Percentiles rank a stretch among this genome's conserved stretches.
These are phyloP conservation scores for Zoanthus sociatus DNA, from an alignment of 92 coral and sea anemone species.

Conservation along the genomic window DNA sequence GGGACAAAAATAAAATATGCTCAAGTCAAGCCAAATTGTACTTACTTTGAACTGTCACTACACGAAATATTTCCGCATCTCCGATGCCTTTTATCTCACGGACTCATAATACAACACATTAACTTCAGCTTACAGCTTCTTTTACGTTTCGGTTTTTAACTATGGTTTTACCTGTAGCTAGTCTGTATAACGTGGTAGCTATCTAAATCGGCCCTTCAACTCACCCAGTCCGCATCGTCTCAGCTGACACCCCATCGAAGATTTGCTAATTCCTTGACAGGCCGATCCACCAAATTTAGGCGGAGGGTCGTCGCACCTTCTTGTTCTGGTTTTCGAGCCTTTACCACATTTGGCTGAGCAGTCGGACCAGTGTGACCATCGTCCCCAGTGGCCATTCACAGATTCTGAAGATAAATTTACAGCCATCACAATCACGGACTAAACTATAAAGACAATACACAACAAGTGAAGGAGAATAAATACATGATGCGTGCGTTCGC, in stretches of 20 bases:
- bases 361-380: conserved; percentile 38
- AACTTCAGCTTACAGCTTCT: too few relatives aligned
- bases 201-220: not conserved
- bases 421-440: not conserved
- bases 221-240: conserved; percentile 41
- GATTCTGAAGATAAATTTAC: not conserved
- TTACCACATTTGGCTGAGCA: conserved; percentile 34
- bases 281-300: conserved; percentile 22
- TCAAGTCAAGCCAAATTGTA: too few relatives aligned
- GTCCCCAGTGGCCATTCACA: conserved; percentile 32
- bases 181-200: too few relatives aligned
- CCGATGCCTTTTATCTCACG: too few relatives aligned
- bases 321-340: conserved; percentile 23
- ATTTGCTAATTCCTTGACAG: conserved; percentile 10
- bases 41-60: too few relatives aligned
- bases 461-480: too few relatives aligned
- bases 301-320: conserved; percentile 43
- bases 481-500: too few relatives aligned
- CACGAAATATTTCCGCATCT: too few relatives aligned
- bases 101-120: too few relatives aligned
- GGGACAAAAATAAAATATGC: too few relatives aligned
- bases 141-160: too few relatives aligned
- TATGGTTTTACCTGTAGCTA: too few relatives aligned
- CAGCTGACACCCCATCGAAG: not conserved
- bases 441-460: not conserved